Evolutionary conservation across 2,113 vertebrate genomes (phyloP), one percentile per base, ranked within the genome.

Genomic region (Pterocles gutturalis): DNA sequence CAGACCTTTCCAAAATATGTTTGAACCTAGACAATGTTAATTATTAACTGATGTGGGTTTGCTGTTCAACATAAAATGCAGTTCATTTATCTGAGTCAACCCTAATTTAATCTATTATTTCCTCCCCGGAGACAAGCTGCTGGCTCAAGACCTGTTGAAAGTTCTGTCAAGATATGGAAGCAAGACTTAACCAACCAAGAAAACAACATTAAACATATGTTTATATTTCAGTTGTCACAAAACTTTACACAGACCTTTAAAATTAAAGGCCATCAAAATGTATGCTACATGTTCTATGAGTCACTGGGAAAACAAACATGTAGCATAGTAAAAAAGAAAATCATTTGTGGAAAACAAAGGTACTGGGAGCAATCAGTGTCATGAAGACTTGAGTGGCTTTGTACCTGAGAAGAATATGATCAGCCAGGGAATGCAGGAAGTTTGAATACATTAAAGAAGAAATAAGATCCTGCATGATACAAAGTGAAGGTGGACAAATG

Each of bases 241-340:
- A 93, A 57, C 36, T 91, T 77, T 70, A 65, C 2, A 6, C 7
- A 87, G 84, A 91, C 38, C 28, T 90, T 95, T 94, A 93, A 90
- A 93, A 90, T 79, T 90, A 90, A 95, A 88, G 61, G 41, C 85
- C 71, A 80, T 90, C 49, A 61, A 88, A 83, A 95, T 43, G 13
- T 69, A 49, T 18, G 38, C 19, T 90, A 13, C 34, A 65, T 83
- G 67, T 92, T 92, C 67, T 38, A 28, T 79, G 66, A 92, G 45
- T 86, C 83, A 65, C 20, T 70, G 28, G 29, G 41, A 92, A 90
- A 95, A 95, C 80, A 96, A 95, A 95, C 34, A 81, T 1, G 2
- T 21, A 79, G 20, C 21, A 48, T 8, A 53, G 18, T 33, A 54
- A 57, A 92, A 93, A 81, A 83, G 45, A 55, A 90, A 95, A 66